Evolutionary conservation across 2,113 vertebrate species (phyloP), one percentile per base, ranked within the genome.

Genomic region (Nyctibius bracteatus): DNA sequence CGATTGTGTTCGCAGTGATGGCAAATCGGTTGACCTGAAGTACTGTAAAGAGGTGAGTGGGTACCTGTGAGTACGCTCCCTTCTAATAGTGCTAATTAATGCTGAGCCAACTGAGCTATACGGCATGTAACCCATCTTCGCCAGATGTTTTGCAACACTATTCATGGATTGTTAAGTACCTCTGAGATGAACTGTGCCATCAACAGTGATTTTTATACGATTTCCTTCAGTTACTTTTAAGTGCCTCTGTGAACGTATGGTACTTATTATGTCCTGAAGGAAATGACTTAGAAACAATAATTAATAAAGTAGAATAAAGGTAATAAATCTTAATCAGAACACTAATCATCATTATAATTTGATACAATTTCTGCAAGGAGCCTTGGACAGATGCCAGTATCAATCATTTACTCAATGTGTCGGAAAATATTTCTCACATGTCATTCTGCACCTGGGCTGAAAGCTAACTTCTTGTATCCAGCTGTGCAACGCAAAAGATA

Each of bases 1-100:
- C 24, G 99, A 99, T 67, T 99, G 99, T 31, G 99, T 99, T 80
- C 99, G 99, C 91, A 99, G 99, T 9, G 99, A 99, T 46, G 99
- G 99, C 92, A 99, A 99, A 94, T 99, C 99, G 0, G 99, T 99
- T 28, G 99, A 99, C 97, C 98, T 99, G 63, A 99, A 98, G 91
- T 99, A 98, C 92, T 99, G 99, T 75, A 98, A 99, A 94, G 98
- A 99, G 99, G 99, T 99, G 94, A 98, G 98, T 98, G 71, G 49
- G 67, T 88, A 55, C 75, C 90, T 91, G 72, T 62, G 78, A 95
- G 88, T 79, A 93, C 92, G 63, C 81, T 88, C 46, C 88, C 87
- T 62, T 74, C 49, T 82, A 47, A 79, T 62, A 23, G 47, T 82
- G 92, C 95, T 92, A 75, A 84, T 97, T 97, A 95, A 74, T 63